These are phyloP conservation scores for Eurystomus gularis DNA, from an alignment of 2,113 vertebrate species.

Conservation along the genomic window DNA sequence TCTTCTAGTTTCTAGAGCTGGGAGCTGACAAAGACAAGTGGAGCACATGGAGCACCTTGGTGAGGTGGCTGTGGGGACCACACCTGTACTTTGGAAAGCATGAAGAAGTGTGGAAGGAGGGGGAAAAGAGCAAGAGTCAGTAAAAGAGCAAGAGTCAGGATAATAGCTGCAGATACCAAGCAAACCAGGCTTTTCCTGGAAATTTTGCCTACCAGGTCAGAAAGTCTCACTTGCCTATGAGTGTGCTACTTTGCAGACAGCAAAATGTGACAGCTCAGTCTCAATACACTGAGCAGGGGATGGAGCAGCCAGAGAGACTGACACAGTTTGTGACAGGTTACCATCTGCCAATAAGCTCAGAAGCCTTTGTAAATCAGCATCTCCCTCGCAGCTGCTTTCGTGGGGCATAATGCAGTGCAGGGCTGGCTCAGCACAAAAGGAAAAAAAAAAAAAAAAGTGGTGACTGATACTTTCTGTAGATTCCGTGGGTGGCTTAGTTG, in stretches of 20 bases:
- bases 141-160: neutral
- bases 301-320: neutral
- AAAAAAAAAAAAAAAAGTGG: neutral
- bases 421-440: neutral
- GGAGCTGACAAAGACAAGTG: neutral
- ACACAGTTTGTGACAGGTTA: neutral
- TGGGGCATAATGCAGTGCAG: neutral
- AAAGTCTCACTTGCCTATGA: neutral
- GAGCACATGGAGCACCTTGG: neutral
- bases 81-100: neutral
- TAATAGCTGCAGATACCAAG: neutral
- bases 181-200: neutral
- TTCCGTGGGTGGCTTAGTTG: neutral
- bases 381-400: constrained; percentile 29
- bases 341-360: constrained; percentile 51
- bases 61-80: neutral
- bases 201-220: neutral
- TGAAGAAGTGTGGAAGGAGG: neutral
- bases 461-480: neutral
- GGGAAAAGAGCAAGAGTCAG: neutral
- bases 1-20: neutral
- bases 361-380: constrained; percentile 44
- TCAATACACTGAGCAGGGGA: neutral
- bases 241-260: neutral
- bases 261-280: neutral